A percentile compares a stretch with the other conserved stretches of the same genome.
Conservation (phyloP, 2,888 invertebrate species). For the Buathra laborator region DNA sequence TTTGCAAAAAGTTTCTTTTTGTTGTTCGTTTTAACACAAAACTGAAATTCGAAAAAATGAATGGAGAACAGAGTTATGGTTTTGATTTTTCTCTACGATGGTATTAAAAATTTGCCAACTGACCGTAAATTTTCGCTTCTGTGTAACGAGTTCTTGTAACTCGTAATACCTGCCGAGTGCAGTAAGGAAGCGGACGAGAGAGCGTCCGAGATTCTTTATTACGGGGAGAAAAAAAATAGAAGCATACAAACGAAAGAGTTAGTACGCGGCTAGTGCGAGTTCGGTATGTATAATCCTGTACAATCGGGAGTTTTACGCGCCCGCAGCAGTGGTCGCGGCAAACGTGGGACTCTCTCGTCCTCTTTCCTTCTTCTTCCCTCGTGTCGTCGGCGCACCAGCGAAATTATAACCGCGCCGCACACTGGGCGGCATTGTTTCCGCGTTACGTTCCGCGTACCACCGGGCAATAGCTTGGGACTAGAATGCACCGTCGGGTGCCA, state of each 20-base stretch:
- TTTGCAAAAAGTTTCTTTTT: no score
- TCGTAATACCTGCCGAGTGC: neutral
- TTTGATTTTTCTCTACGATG: neutral
- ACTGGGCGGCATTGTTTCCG: conserved; percentile 55
- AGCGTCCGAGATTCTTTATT: conserved; percentile 31
- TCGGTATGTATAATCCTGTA: conserved; percentile 45
- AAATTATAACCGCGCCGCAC: conserved; percentile 57
- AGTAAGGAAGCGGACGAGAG: conserved; percentile 13
- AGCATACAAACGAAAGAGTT: conserved; percentile 25
- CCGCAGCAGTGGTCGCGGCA: neutral
- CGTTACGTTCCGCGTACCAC: conserved; percentile 54
- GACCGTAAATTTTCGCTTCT: neutral
- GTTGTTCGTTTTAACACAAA: no score
- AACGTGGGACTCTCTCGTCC: conserved; percentile 17
- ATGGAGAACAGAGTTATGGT: neutral
- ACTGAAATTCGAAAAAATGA: neutral
- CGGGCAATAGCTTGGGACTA: conserved; percentile 13
- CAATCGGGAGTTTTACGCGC: conserved; percentile 46
- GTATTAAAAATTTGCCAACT: neutral
- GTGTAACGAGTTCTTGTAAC: conserved; percentile 36
- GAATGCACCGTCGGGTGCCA: conserved; percentile 17
- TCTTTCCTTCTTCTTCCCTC: conserved; percentile 31
- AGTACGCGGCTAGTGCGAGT: conserved; percentile 12
- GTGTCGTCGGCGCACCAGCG: conserved; percentile 41
- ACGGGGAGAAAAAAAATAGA: conserved; percentile 1